These are phyloP conservation scores for Arenaria interpres DNA, from an alignment of 2,113 vertebrate genomes.

Conservation along the genomic window DNA sequence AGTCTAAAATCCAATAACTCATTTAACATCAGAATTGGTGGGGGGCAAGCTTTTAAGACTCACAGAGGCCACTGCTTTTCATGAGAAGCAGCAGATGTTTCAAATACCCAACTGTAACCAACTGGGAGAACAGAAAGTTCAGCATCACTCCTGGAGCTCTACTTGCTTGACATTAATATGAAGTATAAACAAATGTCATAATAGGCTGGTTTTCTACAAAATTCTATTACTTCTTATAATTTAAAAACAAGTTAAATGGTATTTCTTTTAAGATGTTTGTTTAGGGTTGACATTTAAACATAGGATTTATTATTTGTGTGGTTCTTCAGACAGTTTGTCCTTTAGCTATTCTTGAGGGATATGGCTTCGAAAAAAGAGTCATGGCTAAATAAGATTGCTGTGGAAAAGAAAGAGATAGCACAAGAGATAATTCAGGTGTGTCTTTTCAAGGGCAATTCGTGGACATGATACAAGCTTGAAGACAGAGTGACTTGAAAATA, in stretches of 20 bases:
- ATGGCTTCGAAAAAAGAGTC: not conserved
- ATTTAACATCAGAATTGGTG: not conserved
- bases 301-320: conserved; percentile 33
- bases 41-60: not conserved
- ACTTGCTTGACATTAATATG: not conserved
- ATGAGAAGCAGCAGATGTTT: not conserved
- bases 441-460: not conserved
- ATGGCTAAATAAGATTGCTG: not conserved
- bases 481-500: not conserved
- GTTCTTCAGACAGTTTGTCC: conserved; percentile 23
- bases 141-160: not conserved
- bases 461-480: not conserved
- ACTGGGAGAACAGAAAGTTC: not conserved
- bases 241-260: not conserved
- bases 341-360: not conserved
- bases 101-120: not conserved
- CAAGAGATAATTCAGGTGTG: not conserved
- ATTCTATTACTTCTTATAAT: not conserved
- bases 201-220: not conserved
- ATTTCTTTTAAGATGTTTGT: not conserved
- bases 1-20: not conserved
- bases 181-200: conserved; percentile 18
- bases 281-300: conserved; percentile 43
- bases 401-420: not conserved
- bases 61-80: not conserved